phyloP scores from a whole-genome alignment of 2,888 invertebrate genomes.

The Chymomyza procnemis region DNA sequence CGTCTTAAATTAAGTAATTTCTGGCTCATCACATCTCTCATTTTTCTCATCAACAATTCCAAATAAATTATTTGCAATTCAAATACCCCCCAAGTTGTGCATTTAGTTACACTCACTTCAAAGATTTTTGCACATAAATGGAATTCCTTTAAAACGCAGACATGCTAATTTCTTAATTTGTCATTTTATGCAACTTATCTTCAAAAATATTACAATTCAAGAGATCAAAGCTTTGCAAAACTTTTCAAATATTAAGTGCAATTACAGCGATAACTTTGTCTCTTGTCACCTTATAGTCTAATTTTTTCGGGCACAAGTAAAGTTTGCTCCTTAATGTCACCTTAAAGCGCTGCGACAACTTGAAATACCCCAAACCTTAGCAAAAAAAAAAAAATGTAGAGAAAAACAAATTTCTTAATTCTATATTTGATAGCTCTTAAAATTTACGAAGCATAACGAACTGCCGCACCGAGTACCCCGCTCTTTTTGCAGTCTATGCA shows the following conservation, averaged over 20 bases:
- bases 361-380: not conserved
- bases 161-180: not conserved
- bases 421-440: not conserved
- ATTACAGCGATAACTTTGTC: not conserved
- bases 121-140: too few relatives aligned
- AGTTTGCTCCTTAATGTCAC: not conserved
- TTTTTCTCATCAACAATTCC: too few relatives aligned
- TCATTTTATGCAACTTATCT: not conserved
- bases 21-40: too few relatives aligned
- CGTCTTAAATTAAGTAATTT: too few relatives aligned
- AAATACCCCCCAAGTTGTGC: too few relatives aligned
- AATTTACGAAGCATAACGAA: not conserved
- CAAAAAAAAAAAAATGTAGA: not conserved
- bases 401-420: not conserved
- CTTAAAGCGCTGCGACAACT: not conserved
- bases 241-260: not conserved
- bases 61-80: too few relatives aligned
- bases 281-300: not conserved
- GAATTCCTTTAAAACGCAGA: not conserved
- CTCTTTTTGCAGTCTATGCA: conserved; percentile 30
- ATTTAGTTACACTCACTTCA: too few relatives aligned
- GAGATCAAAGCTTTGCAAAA: not conserved
- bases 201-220: too few relatives aligned
- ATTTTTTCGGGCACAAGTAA: not conserved
- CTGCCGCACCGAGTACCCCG: not conserved